Evolutionary conservation across 2,888 invertebrate genomes (phyloP).

Genomic region (Subacronicta megacephala): DNA sequence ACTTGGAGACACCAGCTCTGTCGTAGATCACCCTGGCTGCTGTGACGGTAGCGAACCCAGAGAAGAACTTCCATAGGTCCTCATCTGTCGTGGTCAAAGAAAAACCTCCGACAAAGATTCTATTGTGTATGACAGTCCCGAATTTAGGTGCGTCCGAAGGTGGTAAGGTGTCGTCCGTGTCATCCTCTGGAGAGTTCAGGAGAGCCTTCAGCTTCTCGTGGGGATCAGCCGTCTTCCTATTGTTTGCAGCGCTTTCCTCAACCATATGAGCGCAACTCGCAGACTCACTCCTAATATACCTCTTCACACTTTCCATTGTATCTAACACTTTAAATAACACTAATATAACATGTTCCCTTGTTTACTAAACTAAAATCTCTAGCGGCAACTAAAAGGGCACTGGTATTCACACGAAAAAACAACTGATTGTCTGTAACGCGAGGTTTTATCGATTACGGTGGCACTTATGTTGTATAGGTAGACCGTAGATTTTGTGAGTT

Average conservation of each 20-base stretch:
- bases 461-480: constrained; percentile 63
- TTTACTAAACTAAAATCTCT: constrained; percentile 85
- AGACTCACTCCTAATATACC: constrained; percentile 85
- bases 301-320: constrained; percentile 82
- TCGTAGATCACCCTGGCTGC: constrained; percentile 98
- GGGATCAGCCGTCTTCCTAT: constrained; percentile 81
- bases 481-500: constrained; percentile 67
- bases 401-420: constrained; percentile 73
- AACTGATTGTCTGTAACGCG: constrained; percentile 64
- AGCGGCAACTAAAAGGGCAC: constrained; percentile 80
- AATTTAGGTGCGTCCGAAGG: constrained; percentile 89
- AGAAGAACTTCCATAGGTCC: constrained; percentile 97
- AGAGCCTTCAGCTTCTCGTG: constrained; percentile 85
- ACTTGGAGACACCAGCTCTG: constrained; percentile 98
- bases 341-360: constrained; percentile 85
- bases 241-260: constrained; percentile 79
- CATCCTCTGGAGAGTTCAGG: constrained; percentile 83
- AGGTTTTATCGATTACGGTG: constrained; percentile 67
- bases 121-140: constrained; percentile 97
- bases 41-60: constrained; percentile 96
- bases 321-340: constrained; percentile 62
- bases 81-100: constrained; percentile 97
- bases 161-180: constrained; percentile 82
- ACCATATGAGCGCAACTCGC: constrained; percentile 87
- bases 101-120: constrained; percentile 99